Percentiles rank a stretch among this genome's conserved stretches.
Conservation (phyloP, 2,113 vertebrate genomes). For the Callipepla squamata region DNA sequence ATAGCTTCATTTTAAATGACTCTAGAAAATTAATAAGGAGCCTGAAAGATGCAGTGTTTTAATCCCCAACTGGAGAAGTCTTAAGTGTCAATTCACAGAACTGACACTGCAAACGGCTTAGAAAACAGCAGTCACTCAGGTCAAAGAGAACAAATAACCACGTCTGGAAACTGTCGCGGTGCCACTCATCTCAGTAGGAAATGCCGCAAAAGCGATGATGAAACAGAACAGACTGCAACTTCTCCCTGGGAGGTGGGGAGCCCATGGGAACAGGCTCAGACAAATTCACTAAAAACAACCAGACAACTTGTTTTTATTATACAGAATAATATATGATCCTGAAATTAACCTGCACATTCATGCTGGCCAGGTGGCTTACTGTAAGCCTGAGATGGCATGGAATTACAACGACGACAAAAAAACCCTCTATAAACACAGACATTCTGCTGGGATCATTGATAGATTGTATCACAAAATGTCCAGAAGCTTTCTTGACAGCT, state of each 20-base stretch:
- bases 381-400: neutral
- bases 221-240: constrained; percentile 65
- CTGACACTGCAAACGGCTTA: constrained; percentile 31
- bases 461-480: neutral
- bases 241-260: constrained; percentile 54
- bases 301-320: constrained; percentile 28
- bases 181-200: constrained; percentile 66
- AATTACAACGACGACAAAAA: neutral
- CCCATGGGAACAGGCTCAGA: constrained; percentile 34
- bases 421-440: neutral
- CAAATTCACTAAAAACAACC: constrained; percentile 41
- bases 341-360: neutral
- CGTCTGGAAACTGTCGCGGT: constrained; percentile 56
- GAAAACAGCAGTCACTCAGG: constrained; percentile 49
- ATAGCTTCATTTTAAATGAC: neutral
- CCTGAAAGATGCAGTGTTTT: neutral
- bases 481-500: constrained; percentile 37
- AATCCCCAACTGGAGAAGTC: constrained; percentile 13
- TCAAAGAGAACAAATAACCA: constrained; percentile 64
- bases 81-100: constrained; percentile 8
- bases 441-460: neutral
- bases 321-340: constrained; percentile 51
- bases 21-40: constrained; percentile 7
- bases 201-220: constrained; percentile 65
- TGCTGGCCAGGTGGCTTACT: constrained; percentile 35